Evolutionary conservation across 1,140 invertebrate genomes (phyloP).

Genomic region (Danaus melanippus): DNA sequence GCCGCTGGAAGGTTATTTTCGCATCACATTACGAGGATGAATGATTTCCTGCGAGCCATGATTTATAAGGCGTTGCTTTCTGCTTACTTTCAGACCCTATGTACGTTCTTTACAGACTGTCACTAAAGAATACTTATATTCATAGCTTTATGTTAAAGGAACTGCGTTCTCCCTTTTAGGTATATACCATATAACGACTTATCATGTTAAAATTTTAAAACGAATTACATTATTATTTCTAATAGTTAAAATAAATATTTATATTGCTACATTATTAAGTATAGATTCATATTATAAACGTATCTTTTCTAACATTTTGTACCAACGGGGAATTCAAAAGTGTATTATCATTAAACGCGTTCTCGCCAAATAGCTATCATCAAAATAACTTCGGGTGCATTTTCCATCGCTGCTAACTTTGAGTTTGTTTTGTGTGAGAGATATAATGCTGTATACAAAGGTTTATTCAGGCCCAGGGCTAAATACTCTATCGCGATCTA

Average conservation of each 20-base stretch:
- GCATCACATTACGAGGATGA: conserved; percentile 69
- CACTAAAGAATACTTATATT: conserved; percentile 47
- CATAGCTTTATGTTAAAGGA: conserved; percentile 48
- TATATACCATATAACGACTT: too few relatives aligned
- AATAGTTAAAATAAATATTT: too few relatives aligned
- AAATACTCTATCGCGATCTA: too few relatives aligned
- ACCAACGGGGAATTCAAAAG: too few relatives aligned
- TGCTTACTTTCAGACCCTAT: conserved; percentile 32
- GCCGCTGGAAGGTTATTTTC: conserved; percentile 66
- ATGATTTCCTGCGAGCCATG: conserved; percentile 65
- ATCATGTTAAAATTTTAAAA: too few relatives aligned
- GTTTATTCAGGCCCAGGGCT: too few relatives aligned
- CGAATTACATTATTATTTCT: too few relatives aligned
- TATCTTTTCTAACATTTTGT: too few relatives aligned
- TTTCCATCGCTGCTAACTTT: conserved; percentile 17
- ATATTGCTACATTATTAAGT: too few relatives aligned
- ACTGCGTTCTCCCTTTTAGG: conserved; percentile 53
- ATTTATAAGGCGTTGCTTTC: conserved; percentile 57
- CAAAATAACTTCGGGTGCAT: conserved; percentile 25
- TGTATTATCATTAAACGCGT: conserved; percentile 7
- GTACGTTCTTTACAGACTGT: conserved; percentile 49
- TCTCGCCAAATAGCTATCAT: conserved; percentile 29
- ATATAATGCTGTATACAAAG: conserved; percentile 7
- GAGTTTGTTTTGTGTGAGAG: conserved; percentile 22
- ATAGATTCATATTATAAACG: too few relatives aligned